Evolutionary conservation across 2,888 invertebrate species (phyloP), one percentile per base, ranked within the genome.

Genomic region (Drosophila conformis): DNA sequence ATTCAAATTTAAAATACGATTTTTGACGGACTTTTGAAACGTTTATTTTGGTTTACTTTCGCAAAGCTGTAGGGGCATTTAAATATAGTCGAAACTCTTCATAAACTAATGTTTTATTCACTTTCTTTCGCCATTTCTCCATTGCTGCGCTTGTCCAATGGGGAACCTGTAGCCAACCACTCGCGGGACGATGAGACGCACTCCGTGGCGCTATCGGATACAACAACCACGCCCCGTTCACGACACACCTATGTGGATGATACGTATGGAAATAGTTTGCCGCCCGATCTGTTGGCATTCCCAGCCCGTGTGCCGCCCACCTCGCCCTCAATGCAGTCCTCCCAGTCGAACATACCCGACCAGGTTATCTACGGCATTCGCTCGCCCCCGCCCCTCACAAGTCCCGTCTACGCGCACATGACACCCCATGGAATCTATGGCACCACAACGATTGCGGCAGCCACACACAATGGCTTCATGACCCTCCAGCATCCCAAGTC

Each of bases 201-300:
- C 73, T 95, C 95, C 29, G 93, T 96, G 54, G 95, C 95, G 69
- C 95, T 95, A 90, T 95, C 96, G 62, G 95, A 95, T 68, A 94
- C 94, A 58, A 91, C 89, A 29, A 79, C 81, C 29, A 93, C 94
- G 38, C 94, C 94, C 36, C 92, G 94, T 53, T 94, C 94, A n/a
- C 91, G 93, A 0, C 92, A 92, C 76, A 93, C 93, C 38, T 93
- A 92, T 58, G 92, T 93, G 38, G 93, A 93, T 59, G 93, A 93
- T 66, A 91, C 92, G 15, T 94, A 94, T 70, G 94, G 95, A 51
- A 94, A 95, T 18, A 95, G 96, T 29, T 95, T 97, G 91, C 97
- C 97, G 29, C 97, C 97, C 0, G 97, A 97, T 91, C 94, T 97
- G 13, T 94, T 97, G 73, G 95, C 97, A 1, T 97, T 97, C 92